Evolutionary conservation across 64 coral and sea anemone genomes (phyloP).

Genomic region (Montipora capricornis): DNA sequence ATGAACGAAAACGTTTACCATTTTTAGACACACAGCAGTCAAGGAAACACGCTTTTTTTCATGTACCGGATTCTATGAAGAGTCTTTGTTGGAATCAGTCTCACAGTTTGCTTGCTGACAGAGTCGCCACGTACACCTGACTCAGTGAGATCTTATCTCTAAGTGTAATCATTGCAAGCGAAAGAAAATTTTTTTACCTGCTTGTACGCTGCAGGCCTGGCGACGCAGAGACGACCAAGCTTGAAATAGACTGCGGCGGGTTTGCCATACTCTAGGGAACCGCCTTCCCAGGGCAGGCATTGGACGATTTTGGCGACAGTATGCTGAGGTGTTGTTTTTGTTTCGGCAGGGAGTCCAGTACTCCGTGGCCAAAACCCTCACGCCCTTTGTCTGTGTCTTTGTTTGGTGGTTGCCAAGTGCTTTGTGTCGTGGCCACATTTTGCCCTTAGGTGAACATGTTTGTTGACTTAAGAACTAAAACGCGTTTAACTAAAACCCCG

Average conservation of each 20-base stretch:
- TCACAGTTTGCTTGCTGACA: too few species aligned
- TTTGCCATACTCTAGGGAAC: not conserved
- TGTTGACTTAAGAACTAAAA: constrained; percentile 19
- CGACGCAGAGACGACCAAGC: not conserved
- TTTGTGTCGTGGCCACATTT: constrained; percentile 48
- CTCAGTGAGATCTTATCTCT: too few species aligned
- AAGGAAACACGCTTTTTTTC: too few species aligned
- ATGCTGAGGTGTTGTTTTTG: constrained; percentile 7
- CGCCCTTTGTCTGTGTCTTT: not conserved
- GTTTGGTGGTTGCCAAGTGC: constrained; percentile 17
- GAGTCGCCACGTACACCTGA: too few species aligned
- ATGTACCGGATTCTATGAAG: too few species aligned
- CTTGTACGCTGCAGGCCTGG: constrained; percentile 2
- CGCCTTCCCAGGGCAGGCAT: constrained; percentile 10
- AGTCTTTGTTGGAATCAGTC: too few species aligned
- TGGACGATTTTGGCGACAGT: not conserved
- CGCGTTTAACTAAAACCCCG: not conserved
- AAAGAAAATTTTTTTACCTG: too few species aligned
- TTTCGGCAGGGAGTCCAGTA: not conserved
- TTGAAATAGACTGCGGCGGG: not conserved
- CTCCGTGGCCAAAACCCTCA: constrained; percentile 3
- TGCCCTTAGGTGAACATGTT: constrained; percentile 41
- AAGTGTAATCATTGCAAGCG: too few species aligned
- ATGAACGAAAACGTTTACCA: too few species aligned
- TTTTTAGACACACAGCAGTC: too few species aligned